Base-by-base conservation (phyloP, 2,888 invertebrate genomes). In the Gisinianus flammeolus region DNA sequence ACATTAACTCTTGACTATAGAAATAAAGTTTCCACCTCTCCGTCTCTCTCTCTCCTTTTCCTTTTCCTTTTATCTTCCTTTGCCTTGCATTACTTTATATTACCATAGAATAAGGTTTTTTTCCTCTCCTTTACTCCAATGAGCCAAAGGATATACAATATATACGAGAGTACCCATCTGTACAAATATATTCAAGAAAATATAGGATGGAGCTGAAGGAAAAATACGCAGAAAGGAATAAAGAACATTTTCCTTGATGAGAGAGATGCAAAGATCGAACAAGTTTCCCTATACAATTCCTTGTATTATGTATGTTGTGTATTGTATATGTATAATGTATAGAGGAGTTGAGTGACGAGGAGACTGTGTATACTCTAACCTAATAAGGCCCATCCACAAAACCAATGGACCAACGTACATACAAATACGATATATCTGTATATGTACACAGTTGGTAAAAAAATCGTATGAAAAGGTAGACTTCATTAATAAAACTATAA, bases 31-130 rank as follows among this genome's bases (percentile, higher is more conserved):
- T n/a, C n/a, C n/a, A n/a, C n/a, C n/a, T n/a, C n/a, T n/a, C n/a
- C n/a, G n/a, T n/a, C n/a, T n/a, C n/a, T n/a, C n/a, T n/a, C n/a
- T n/a, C n/a, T n/a, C n/a, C 8, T 10, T 2, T n/a, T 2, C n/a
- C 8, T 56, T 5, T n/a, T 10, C 22, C 3, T 28, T 62, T 62
- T 62, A 26, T 26, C 62, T 62, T 28, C 24, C 28, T 24, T 62
- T 62, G 8, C 62, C 12, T 24, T 62, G 62, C 26, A 62, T 62
- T 22, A 62, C 62, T 6, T 62, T 62, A 62, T 62, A 26, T 62
- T 54, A 54, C 19, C 4, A n/a, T 54, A 54, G n/a, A 62, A 62
- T 62, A 6, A 28, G 24, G 62, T 62, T 26, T n/a, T n/a, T n/a
- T 54, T 44, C 44, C 44, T 44, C 16, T 44, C 44, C 16, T 44